These are phyloP conservation scores for Ageneiosus marmoratus DNA, from an alignment of 2,113 vertebrate genomes.

Conservation along the genomic window DNA sequence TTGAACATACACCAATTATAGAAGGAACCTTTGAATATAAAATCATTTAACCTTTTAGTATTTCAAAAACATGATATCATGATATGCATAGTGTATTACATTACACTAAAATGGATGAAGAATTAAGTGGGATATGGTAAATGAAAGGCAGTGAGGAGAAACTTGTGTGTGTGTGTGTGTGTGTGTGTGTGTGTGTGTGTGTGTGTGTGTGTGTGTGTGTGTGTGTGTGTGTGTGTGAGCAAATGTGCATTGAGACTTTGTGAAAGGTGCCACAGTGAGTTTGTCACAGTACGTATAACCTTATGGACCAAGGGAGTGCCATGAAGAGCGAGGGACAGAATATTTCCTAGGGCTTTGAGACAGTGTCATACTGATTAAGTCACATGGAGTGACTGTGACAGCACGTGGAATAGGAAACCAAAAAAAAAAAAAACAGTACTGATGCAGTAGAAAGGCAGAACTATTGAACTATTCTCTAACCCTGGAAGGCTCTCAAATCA, in stretches of 20 bases:
- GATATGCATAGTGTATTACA: neutral
- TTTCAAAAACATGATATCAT: neutral
- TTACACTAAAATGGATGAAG: slow-evolving; percentile 13
- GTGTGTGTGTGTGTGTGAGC: slow-evolving; percentile 34
- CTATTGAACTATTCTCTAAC: slow-evolving; percentile 55
- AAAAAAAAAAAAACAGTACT: slow-evolving; percentile 45
- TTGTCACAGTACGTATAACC: slow-evolving; percentile 79
- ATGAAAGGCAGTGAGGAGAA: slow-evolving; percentile 30
- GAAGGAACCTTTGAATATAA: neutral
- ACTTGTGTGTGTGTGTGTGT: slow-evolving; percentile 29
- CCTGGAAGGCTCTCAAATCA: slow-evolving; percentile 25
- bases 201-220: slow-evolving; percentile 46
- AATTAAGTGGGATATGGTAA: neutral
- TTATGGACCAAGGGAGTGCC: slow-evolving; percentile 73
- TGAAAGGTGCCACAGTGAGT: slow-evolving; percentile 83
- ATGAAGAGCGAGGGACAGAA: slow-evolving; percentile 66
- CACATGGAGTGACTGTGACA: slow-evolving; percentile 62
- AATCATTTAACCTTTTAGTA: neutral
- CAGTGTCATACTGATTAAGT: slow-evolving; percentile 90
- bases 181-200: slow-evolving; percentile 27
- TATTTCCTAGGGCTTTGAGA: slow-evolving; percentile 80
- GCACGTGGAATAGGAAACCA: slow-evolving; percentile 31
- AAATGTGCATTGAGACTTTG: slow-evolving; percentile 57
- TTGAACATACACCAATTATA: neutral
- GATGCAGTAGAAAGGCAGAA: slow-evolving; percentile 50